These are phyloP conservation scores for Oceanites oceanicus DNA, from an alignment of 2,113 vertebrate species.

Conservation along the genomic window DNA sequence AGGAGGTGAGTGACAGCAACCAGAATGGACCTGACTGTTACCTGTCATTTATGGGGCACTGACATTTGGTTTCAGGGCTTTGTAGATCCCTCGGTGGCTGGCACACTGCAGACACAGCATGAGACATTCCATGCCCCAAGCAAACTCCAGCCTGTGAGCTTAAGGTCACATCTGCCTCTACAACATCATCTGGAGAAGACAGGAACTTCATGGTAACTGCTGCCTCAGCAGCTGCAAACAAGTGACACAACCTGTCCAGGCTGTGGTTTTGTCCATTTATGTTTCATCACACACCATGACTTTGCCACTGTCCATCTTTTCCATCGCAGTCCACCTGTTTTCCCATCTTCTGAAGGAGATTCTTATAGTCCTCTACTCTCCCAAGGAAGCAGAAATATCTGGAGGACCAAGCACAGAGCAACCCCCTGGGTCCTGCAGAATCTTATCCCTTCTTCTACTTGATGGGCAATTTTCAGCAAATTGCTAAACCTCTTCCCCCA, in stretches of 20 bases:
- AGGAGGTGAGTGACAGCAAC: not conserved
- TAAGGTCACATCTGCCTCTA: not conserved
- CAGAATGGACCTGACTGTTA: not conserved
- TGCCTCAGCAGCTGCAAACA: not conserved
- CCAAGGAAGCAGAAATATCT: not conserved
- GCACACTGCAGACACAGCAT: not conserved
- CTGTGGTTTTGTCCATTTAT: not conserved
- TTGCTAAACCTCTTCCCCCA: not conserved
- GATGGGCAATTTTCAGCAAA: not conserved
- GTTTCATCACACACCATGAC: not conserved
- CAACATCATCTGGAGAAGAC: not conserved
- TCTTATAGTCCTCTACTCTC: not conserved
- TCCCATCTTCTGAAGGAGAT: not conserved
- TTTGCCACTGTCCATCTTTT: not conserved
- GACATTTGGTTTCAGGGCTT: not conserved
- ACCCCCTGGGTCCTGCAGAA: rapidly evolving
- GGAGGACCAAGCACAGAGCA: not conserved
- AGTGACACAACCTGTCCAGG: not conserved
- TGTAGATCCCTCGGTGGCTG: not conserved
- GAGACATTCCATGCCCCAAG: rapidly evolving
- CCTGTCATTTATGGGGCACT: not conserved
- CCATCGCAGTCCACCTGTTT: not conserved
- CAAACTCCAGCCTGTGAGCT: not conserved
- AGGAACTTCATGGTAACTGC: not conserved
- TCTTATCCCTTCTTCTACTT: not conserved